Percentiles rank a stretch among this genome's conserved stretches.
Conservation (phyloP, 1,140 invertebrate species). For the Conus ventricosus region DNA sequence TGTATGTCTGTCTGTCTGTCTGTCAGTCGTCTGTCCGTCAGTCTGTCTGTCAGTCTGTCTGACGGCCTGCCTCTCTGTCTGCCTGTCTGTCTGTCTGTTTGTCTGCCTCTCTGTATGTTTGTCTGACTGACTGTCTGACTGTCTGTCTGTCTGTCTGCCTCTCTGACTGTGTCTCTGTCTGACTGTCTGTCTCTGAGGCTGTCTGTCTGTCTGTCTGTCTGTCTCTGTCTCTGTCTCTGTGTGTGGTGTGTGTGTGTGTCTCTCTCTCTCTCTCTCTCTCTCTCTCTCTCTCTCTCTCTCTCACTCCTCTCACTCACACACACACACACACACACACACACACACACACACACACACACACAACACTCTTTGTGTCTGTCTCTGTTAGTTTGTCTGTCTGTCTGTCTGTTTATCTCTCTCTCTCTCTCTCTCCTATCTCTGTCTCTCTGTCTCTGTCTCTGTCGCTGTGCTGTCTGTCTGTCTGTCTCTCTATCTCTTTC, state of each 20-base stretch:
- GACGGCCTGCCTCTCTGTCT: too few species aligned
- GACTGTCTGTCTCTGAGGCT: background rate
- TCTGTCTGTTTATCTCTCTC: background rate
- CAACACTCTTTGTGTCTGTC: too few species aligned
- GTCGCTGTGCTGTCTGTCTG: background rate
- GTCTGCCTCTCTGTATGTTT: too few species aligned
- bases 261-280: background rate
- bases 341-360: too few species aligned
- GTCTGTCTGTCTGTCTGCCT: background rate
- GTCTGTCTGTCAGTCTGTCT: too few species aligned
- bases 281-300: too few species aligned
- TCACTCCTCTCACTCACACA: too few species aligned
- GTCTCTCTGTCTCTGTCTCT: background rate
- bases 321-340: too few species aligned
- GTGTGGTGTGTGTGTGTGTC: background rate
- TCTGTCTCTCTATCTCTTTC: background rate
- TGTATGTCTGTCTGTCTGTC: too few species aligned
- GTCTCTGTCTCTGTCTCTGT: background rate
- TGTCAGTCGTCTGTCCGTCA: too few species aligned
- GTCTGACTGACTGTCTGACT: too few species aligned
- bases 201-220: background rate
- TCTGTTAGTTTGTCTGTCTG: background rate
- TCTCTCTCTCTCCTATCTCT: background rate
- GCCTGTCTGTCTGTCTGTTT: too few species aligned
- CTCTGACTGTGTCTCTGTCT: background rate